Evolutionary conservation across 2,888 invertebrate species (phyloP).

Genomic region (Piscicola geometra): DNA sequence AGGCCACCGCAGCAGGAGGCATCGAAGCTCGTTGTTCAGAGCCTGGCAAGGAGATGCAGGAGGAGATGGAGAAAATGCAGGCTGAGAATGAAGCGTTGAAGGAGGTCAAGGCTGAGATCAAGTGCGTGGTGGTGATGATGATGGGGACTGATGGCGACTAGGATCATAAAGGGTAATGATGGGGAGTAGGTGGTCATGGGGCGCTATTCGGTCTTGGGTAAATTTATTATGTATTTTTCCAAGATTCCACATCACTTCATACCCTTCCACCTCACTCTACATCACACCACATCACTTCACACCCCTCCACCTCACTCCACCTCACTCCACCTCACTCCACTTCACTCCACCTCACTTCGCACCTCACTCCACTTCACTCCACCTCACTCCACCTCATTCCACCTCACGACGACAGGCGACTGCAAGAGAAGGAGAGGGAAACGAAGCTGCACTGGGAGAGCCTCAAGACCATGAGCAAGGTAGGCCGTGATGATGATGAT

Average conservation of each 20-base stretch:
- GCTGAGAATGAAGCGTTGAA: constrained; percentile 71
- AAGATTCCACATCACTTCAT: too few relatives aligned
- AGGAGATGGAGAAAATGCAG: constrained; percentile 49
- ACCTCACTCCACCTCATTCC: not conserved
- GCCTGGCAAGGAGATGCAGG: constrained; percentile 46
- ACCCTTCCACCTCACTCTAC: not conserved
- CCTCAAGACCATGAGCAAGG: constrained; percentile 95
- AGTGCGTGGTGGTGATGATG: constrained; percentile 61
- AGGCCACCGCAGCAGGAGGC: constrained; percentile 41
- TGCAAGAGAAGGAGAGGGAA: constrained; percentile 77
- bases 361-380: too few relatives aligned
- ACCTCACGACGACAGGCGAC: constrained; percentile 49
- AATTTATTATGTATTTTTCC: too few relatives aligned
- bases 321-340: too few relatives aligned
- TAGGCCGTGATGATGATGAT: constrained; percentile 92
- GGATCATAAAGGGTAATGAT: too few relatives aligned
- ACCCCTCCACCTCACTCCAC: too few relatives aligned
- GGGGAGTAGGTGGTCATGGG: too few relatives aligned
- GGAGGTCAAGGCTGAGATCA: constrained; percentile 83
- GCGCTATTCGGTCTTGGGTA: too few relatives aligned
- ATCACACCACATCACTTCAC: not conserved
- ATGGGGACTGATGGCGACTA: too few relatives aligned
- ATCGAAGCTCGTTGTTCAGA: constrained; percentile 39
- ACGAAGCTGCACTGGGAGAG: constrained; percentile 87
- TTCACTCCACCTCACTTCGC: not conserved